Evolutionary conservation across 37 sponge, comb jelly and placozoan genomes (phyloP), one percentile per base, ranked within the genome.

Genomic region (Cliona cf. orientalis): DNA sequence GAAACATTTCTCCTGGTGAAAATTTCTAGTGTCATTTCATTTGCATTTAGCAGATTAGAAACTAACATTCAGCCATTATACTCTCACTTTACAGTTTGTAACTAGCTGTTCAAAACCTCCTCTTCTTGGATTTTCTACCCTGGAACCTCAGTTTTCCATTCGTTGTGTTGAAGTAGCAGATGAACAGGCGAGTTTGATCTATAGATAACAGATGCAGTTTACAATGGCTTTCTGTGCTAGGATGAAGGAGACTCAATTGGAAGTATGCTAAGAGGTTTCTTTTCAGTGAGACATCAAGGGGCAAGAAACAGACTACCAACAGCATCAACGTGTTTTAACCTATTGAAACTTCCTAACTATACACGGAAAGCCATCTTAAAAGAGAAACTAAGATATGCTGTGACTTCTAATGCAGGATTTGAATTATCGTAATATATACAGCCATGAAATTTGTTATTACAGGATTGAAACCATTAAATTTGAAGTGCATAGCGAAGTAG

Each of bases 251-350:
- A 95, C 63, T 79, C 89, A 0, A 55, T 91, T 22, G 75, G 61
- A 7, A 88, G 92, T 74, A 84, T 95, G 5, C 36, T 96, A 66
- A 90, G 81, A 46, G 93, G 94, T 0, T 77, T 96, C 57, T 93
- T 96, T 36, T 75, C 80, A 23, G 63, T 89, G 9, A 28, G 71
- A 33, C n/a, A 66, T 14, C 80, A 42, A 35, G 62, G 71, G 41
- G 69, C 83, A n/a, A 66, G 29, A 12, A 76, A 80, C 11, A 86
- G 97, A 46, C 89, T 99, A 0, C 99, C 99, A 37, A 94, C 97
- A 28, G 91, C 99, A 58, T 99, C 99, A 22, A 99, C 99, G 39
- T 99, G 99, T 64, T 99, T 99, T 76, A 99, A 99, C 64, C 70
- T 99, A 23, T 90, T 99, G 1, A 99, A 99, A 45, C 79, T 99